phyloP scores from a whole-genome alignment of 2,888 invertebrate genomes.

The Melangyna quadrimaculata region DNA sequence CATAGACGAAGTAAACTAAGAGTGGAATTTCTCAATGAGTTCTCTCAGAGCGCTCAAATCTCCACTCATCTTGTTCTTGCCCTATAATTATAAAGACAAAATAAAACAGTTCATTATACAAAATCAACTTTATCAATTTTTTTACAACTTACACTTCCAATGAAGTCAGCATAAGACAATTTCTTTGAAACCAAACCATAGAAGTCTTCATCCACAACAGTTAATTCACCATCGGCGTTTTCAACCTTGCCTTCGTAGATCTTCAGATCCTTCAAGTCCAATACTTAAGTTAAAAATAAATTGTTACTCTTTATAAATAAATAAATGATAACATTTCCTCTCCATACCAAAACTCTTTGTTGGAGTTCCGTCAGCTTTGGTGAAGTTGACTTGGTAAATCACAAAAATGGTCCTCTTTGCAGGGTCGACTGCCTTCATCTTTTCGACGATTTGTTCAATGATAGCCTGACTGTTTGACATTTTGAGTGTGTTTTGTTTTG shows the following conservation, averaged over 20 bases:
- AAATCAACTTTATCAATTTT: neutral
- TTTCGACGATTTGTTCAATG: constrained; percentile 30
- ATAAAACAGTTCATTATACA: neutral
- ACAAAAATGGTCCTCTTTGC: constrained; percentile 28
- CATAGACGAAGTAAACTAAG: neutral
- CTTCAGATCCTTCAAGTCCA: constrained; percentile 77
- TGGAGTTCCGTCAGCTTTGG: constrained; percentile 26
- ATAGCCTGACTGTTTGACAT: constrained; percentile 33
- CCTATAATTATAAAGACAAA: neutral
- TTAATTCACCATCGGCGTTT: constrained; percentile 76
- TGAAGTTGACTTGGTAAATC: constrained; percentile 20
- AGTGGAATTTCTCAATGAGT: constrained; percentile 6
- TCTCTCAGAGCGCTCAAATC: constrained; percentile 1
- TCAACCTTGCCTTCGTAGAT: constrained; percentile 77
- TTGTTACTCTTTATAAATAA: too few species aligned
- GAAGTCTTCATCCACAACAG: constrained; percentile 78
- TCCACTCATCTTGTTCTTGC: constrained; percentile 31
- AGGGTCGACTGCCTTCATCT: constrained; percentile 20
- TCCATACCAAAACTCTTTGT: constrained; percentile 24
- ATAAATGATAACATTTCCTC: neutral
- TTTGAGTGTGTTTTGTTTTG: neutral
- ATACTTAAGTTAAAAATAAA: neutral
- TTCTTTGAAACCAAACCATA: neutral
- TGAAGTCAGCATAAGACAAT: constrained; percentile 18
- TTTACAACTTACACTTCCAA: constrained; percentile 2